phyloP scores from a whole-genome alignment of 2,797 vertebrate species.

The Crocidura indochinensis region DNA sequence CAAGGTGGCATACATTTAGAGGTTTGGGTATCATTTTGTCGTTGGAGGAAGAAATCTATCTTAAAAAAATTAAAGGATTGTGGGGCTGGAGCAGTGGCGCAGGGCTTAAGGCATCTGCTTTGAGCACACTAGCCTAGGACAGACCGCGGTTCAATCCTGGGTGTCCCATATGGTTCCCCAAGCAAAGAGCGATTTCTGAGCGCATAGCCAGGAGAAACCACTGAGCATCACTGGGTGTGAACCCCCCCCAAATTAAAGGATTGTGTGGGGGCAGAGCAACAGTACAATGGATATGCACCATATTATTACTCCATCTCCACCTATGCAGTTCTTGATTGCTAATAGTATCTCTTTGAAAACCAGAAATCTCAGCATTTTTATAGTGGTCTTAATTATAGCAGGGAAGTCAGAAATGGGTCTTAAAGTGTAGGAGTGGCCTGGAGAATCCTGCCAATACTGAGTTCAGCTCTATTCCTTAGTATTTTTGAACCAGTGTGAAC shows the following conservation, averaged over 20 bases:
- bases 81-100: not conserved
- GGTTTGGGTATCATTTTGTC: slow-evolving; percentile 4
- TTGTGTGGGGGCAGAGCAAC: no score
- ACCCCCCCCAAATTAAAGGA: no score
- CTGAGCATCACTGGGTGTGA: no score
- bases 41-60: not conserved
- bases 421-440: slow-evolving; percentile 3
- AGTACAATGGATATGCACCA: no score
- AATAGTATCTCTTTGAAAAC: not conserved
- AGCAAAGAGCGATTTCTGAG: no score
- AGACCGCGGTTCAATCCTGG: no score
- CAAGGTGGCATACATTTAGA: not conserved
- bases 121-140: no score
- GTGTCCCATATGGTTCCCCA: no score
- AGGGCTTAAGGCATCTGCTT: no score
- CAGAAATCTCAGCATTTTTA: not conserved
- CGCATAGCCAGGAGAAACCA: no score
- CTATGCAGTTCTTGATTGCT: slow-evolving; percentile 31
- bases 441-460: slow-evolving; percentile 1
- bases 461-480: slow-evolving; percentile 29
- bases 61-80: slow-evolving; percentile 19
- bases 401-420: slow-evolving; percentile 41
- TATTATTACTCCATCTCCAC: not conserved
- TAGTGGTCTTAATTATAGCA: not conserved
- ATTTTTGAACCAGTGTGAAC: not conserved